Percentiles rank a stretch among this genome's conserved stretches.
Conservation (phyloP, 2,113 vertebrate species). For the Ptilonorhynchus violaceus region DNA sequence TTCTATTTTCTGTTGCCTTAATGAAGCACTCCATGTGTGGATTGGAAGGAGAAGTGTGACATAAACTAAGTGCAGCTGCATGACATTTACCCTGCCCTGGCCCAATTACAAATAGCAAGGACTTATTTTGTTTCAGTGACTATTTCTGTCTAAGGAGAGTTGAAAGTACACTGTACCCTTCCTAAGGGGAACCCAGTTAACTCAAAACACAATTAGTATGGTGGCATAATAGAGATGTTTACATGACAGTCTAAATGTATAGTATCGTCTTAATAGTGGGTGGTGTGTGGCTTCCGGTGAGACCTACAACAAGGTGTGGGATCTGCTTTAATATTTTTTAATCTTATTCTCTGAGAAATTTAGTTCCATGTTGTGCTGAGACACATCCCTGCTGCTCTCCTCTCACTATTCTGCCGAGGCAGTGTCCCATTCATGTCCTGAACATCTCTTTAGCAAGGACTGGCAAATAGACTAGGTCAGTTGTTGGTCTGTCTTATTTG, state of each 20-base stretch:
- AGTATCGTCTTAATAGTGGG: too few relatives aligned
- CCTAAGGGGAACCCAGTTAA: neutral
- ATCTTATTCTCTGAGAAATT: neutral
- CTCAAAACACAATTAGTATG: neutral
- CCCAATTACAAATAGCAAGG: neutral
- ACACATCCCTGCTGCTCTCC: neutral
- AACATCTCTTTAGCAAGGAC: neutral
- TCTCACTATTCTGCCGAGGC: fast-evolving
- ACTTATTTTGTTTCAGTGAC: neutral
- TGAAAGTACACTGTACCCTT: neutral
- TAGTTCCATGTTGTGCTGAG: neutral
- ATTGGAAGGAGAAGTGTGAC: conserved; percentile 4
- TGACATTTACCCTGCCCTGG: neutral
- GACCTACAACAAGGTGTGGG: neutral
- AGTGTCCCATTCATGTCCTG: neutral
- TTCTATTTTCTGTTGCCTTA: neutral
- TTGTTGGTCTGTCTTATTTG: neutral
- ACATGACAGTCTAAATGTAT: neutral
- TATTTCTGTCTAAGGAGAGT: neutral
- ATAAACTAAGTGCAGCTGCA: neutral
- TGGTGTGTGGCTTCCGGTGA: neutral
- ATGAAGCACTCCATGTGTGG: neutral
- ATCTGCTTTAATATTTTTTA: neutral
- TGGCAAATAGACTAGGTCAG: neutral
- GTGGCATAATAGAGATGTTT: neutral